Conservation (phyloP, 2,888 invertebrate species). For the Xanthia togata region DNA sequence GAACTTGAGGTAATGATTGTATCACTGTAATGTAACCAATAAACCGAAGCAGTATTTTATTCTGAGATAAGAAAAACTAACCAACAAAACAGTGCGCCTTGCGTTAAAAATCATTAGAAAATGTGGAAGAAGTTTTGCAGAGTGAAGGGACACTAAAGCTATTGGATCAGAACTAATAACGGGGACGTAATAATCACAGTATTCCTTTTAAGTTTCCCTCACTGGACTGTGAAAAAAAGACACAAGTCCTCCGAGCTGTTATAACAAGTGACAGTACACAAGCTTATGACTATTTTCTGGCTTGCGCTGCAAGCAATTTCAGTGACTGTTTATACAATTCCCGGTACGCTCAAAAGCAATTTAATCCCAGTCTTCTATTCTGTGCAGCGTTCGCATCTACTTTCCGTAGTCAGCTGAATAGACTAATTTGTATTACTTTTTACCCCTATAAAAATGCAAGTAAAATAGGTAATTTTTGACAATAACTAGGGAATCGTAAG, state of each 20-base stretch:
- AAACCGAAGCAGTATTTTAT: neutral
- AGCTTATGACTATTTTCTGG: slow-evolving; percentile 48
- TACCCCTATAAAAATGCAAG: slow-evolving; percentile 1
- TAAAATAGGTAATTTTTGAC: neutral
- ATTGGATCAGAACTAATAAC: neutral
- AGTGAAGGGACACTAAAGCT: neutral
- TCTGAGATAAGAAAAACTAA: neutral
- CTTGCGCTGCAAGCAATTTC: slow-evolving; percentile 46
- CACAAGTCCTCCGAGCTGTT: slow-evolving; percentile 13
- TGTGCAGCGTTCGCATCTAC: slow-evolving; percentile 27
- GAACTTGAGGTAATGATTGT: neutral
- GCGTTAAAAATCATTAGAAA: neutral
- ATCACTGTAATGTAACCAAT: neutral
- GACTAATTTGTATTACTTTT: slow-evolving; percentile 54
- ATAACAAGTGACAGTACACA: slow-evolving; percentile 40
- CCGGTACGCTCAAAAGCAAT: slow-evolving; percentile 52
- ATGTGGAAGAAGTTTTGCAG: neutral
- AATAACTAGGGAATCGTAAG: no score
- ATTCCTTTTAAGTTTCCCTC: neutral
- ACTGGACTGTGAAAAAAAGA: slow-evolving; percentile 17
- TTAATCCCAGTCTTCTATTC: slow-evolving; percentile 55
- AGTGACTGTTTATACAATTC: slow-evolving; percentile 42
- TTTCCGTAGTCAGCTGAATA: slow-evolving; percentile 42
- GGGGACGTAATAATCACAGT: neutral
- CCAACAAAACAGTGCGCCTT: neutral